Percentiles rank a stretch among this genome's conserved stretches.
Conservation (phyloP, 1,140 invertebrate genomes). For the Ostrea denselamellosa region DNA sequence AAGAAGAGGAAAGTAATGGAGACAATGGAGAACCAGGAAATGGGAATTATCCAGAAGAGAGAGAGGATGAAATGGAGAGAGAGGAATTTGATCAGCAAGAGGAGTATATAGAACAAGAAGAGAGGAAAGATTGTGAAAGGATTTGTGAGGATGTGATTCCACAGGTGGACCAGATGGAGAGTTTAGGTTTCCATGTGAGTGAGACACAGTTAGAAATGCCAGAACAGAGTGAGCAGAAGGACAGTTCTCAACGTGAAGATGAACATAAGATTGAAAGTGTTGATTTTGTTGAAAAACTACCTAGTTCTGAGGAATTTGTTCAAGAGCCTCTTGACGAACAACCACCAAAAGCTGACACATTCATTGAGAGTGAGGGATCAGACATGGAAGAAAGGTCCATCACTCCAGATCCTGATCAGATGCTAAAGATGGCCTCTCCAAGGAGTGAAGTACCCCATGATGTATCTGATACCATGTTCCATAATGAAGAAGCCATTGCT, state of each 20-base stretch:
- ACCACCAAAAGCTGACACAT: slow-evolving; percentile 35
- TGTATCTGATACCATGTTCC: background rate
- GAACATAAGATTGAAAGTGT: background rate
- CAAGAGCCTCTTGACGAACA: background rate
- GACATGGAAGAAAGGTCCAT: slow-evolving; percentile 55
- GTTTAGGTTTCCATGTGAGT: background rate
- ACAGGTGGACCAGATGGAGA: background rate
- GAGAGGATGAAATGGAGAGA: slow-evolving; percentile 26
- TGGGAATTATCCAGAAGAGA: slow-evolving; percentile 11
- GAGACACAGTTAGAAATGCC: background rate
- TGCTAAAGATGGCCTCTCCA: slow-evolving; percentile 30
- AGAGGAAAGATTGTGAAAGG: background rate
- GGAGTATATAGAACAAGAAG: slow-evolving; percentile 1
- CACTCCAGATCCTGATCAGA: slow-evolving; percentile 50
- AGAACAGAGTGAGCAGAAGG: background rate
- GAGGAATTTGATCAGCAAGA: slow-evolving; percentile 23
- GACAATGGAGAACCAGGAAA: slow-evolving; percentile 21
- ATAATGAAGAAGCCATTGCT: background rate
- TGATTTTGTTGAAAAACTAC: background rate
- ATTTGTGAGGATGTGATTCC: background rate
- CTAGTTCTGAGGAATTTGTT: background rate
- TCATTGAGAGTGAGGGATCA: slow-evolving; percentile 52
- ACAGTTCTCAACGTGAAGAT: background rate
- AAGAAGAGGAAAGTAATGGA: slow-evolving; percentile 5
- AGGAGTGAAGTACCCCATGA: slow-evolving; percentile 17